Percentiles rank a stretch among this genome's conserved stretches.
phyloP scores from a whole-genome alignment of 2,888 invertebrate species.

The Lasioglossum malachurum region DNA sequence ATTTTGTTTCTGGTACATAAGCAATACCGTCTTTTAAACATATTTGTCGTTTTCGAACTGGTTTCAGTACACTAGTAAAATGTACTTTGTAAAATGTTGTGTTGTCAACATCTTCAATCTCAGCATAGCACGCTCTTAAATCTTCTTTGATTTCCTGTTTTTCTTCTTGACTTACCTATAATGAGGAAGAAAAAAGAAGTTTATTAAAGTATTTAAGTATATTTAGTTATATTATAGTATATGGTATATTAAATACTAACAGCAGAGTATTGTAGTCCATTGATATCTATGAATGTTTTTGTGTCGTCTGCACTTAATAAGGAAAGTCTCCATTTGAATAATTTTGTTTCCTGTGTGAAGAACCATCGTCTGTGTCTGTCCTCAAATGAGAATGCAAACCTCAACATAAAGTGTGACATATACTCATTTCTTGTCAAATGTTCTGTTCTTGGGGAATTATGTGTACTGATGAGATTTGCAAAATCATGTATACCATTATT shows the following conservation, averaged over 20 bases:
- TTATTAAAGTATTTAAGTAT: background rate
- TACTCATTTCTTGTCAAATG: conserved; percentile 91
- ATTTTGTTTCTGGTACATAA: conserved; percentile 93
- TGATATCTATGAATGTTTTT: conserved; percentile 88
- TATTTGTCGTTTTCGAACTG: conserved; percentile 92
- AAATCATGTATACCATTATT: conserved; percentile 36
- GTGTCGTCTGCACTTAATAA: conserved; percentile 88
- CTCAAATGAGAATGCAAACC: conserved; percentile 95
- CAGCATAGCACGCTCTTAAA: conserved; percentile 85
- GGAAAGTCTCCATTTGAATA: conserved; percentile 92
- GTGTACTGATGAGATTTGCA: conserved; percentile 86
- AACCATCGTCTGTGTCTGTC: conserved; percentile 96
- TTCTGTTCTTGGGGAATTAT: conserved; percentile 85
- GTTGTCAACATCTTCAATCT: conserved; percentile 86
- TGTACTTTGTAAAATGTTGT: conserved; percentile 92
- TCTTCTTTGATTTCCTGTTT: conserved; percentile 86
- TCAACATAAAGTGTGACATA: conserved; percentile 96
- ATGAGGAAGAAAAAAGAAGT: conserved; percentile 13
- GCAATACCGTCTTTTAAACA: conserved; percentile 93
- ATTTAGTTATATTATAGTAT: background rate
- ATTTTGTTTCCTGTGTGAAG: conserved; percentile 93
- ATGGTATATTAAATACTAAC: background rate
- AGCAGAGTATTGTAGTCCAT: conserved; percentile 88
- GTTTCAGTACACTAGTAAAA: conserved; percentile 93
- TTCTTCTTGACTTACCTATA: conserved; percentile 88